These are phyloP conservation scores for Heliornis fulica DNA, from an alignment of 2,113 vertebrate species.

Conservation along the genomic window DNA sequence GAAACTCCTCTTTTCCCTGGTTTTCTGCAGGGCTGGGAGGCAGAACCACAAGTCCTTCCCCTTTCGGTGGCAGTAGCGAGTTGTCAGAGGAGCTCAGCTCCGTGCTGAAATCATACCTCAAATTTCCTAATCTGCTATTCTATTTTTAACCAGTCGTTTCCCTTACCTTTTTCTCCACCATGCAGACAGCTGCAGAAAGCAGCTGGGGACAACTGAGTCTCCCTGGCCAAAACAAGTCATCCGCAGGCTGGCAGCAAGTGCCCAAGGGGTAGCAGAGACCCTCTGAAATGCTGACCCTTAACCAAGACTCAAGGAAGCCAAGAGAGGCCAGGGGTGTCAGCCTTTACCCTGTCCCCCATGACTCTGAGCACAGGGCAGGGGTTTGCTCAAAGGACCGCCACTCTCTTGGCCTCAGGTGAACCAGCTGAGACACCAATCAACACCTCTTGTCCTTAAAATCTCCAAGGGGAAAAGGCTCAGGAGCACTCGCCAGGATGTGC, in stretches of 20 bases:
- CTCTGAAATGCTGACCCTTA: fast-evolving
- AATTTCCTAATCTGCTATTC: background rate
- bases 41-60: background rate
- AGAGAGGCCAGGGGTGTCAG: fast-evolving
- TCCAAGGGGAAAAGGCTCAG: background rate
- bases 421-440: background rate
- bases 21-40: background rate
- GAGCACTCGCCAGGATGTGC: background rate
- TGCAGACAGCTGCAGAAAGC: conserved; percentile 20
- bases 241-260: background rate
- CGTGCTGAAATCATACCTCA: background rate
- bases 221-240: background rate
- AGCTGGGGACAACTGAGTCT: background rate
- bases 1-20: background rate
- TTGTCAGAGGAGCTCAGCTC: background rate
- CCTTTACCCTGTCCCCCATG: background rate
- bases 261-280: background rate
- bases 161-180: background rate
- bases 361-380: background rate
- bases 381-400: background rate
- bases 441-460: background rate
- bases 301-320: fast-evolving
- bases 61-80: conserved; percentile 38
- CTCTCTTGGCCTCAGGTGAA: background rate
- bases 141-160: background rate